These are phyloP conservation scores for Acleris emargana DNA, from an alignment of 2,888 invertebrate genomes.

Conservation along the genomic window DNA sequence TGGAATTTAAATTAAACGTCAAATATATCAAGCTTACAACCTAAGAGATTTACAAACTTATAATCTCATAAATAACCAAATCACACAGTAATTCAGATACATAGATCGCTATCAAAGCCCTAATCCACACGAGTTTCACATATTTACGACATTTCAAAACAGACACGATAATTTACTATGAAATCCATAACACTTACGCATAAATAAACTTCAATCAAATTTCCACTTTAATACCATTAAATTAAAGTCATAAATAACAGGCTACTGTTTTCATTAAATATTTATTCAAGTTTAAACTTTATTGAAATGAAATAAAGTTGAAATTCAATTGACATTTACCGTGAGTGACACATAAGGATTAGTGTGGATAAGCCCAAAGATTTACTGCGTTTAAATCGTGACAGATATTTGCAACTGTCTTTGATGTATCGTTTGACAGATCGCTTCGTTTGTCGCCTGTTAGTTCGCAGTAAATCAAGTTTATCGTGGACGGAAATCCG, in stretches of 20 bases:
- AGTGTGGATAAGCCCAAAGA: background rate
- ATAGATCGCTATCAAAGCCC: background rate
- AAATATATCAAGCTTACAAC: background rate
- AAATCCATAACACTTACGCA: background rate
- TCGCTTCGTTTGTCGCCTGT: slow-evolving; percentile 2
- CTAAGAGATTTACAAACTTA: background rate
- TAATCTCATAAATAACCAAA: slow-evolving; percentile 1
- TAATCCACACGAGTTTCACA: background rate
- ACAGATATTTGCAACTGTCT: slow-evolving; percentile 15
- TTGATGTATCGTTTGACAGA: slow-evolving; percentile 9
- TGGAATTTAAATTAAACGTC: background rate
- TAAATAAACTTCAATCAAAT: background rate
- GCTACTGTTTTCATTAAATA: background rate
- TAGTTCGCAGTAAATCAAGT: slow-evolving; percentile 2
- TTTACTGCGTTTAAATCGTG: slow-evolving; percentile 15
- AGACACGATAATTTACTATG: background rate
- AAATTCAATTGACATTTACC: background rate
- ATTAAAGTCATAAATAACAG: no score
- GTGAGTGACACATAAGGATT: no score
- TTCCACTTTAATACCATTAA: background rate
- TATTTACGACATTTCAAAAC: slow-evolving; percentile 1
- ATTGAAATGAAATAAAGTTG: background rate
- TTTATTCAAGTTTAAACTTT: background rate
- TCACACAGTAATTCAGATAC: slow-evolving; percentile 2
- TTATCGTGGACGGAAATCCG: slow-evolving; percentile 11